phyloP scores from a whole-genome alignment of 53 echinoderm and acorn worm genomes.

The Henricia sp. region DNA sequence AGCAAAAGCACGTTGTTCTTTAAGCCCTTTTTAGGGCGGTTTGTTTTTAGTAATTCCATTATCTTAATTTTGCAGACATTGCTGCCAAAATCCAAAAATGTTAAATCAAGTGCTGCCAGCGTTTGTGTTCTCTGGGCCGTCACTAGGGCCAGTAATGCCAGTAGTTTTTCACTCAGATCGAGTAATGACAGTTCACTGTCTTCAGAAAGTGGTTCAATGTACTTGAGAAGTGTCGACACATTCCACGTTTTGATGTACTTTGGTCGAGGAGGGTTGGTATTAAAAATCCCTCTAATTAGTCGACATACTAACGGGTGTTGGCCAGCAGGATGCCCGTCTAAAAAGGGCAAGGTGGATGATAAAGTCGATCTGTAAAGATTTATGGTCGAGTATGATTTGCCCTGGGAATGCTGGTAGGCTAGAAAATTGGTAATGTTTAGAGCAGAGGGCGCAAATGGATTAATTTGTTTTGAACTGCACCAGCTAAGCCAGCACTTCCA shows the following conservation, averaged over 20 bases:
- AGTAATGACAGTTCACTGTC: not conserved
- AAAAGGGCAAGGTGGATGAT: no score
- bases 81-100: not conserved
- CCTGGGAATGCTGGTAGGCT: no score
- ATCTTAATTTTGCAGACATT: not conserved
- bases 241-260: not conserved
- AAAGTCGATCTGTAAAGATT: no score
- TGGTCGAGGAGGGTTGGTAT: no score
- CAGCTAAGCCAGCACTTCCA: not conserved
- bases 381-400: no score
- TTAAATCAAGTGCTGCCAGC: not conserved
- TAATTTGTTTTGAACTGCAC: no score
- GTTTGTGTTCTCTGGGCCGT: not conserved
- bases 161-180: constrained; percentile 3
- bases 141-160: not conserved
- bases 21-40: constrained; percentile 27
- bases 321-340: no score
- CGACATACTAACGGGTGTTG: no score
- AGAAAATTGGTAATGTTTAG: no score
- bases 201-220: not conserved
- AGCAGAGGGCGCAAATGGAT: no score
- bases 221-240: not conserved
- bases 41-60: constrained; percentile 36
- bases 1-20: constrained; percentile 5
- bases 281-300: no score